Conservation (phyloP, 2,888 invertebrate genomes). For the Sussaba pulchella region DNA sequence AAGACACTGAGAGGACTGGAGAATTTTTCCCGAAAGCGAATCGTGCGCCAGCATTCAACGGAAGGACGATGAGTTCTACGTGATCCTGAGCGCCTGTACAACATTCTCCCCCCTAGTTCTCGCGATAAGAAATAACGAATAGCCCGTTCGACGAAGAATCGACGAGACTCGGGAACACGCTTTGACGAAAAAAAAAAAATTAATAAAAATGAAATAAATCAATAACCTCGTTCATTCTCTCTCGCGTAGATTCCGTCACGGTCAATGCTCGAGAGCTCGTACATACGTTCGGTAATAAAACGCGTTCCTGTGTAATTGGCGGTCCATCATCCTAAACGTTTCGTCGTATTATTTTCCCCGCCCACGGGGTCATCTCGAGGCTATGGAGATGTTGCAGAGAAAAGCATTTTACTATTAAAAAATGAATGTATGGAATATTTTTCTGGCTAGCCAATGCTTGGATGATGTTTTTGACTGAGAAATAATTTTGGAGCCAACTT, state of each 20-base stretch:
- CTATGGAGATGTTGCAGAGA: no score
- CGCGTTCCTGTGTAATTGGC: conserved; percentile 55
- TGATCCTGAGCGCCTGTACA: conserved; percentile 44
- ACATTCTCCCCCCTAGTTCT: background rate
- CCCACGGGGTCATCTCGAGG: background rate
- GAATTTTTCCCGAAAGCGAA: conserved; percentile 59
- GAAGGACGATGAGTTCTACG: conserved; percentile 62
- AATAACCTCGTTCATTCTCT: conserved; percentile 35
- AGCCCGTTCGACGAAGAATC: conserved; percentile 63
- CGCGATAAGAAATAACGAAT: conserved; percentile 66
- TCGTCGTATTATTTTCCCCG: no score
- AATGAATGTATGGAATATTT: no score
- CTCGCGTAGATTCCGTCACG: conserved; percentile 62
- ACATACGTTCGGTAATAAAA: conserved; percentile 59
- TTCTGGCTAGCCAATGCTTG: no score
- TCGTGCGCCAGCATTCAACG: conserved; percentile 64
- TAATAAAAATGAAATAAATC: conserved; percentile 62
- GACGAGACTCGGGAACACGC: conserved; percentile 51
- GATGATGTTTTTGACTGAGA: no score
- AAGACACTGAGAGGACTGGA: conserved; percentile 49
- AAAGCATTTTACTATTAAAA: background rate
- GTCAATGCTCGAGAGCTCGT: conserved; percentile 49
- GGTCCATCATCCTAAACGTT: no score
- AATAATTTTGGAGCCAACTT: no score
- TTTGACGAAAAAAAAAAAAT: conserved; percentile 56